These are phyloP conservation scores for Drosophila acutilabella DNA, from an alignment of 2,888 invertebrate species.

Conservation along the genomic window DNA sequence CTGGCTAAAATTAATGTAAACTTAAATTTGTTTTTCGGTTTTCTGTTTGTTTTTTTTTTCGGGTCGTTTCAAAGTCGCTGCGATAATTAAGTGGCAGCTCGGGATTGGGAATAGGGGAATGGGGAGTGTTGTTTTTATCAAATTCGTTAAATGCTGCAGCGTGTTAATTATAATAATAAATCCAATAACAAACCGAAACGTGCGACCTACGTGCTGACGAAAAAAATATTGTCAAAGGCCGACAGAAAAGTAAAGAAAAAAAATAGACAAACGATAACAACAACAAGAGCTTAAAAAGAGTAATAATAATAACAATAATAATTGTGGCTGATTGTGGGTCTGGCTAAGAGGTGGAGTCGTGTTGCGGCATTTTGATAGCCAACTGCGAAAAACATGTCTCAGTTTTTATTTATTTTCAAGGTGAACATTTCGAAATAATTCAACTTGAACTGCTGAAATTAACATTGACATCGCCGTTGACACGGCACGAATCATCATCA, in stretches of 20 bases:
- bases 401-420: slow-evolving; percentile 60
- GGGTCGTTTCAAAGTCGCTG: slow-evolving; percentile 47
- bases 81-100: slow-evolving; percentile 42
- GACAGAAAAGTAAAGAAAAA: slow-evolving; percentile 42
- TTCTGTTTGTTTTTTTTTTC: slow-evolving; percentile 10
- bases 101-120: neutral
- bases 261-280: slow-evolving; percentile 29
- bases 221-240: slow-evolving; percentile 73
- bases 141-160: slow-evolving; percentile 59
- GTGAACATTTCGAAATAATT: slow-evolving; percentile 78
- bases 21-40: slow-evolving; percentile 2
- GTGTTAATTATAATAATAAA: slow-evolving; percentile 72
- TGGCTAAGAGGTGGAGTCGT: slow-evolving; percentile 63
- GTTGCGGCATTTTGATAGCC: slow-evolving; percentile 58
- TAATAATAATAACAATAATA: slow-evolving; percentile 43
- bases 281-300: slow-evolving; percentile 32
- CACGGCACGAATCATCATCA: slow-evolving; percentile 50
- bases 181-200: slow-evolving; percentile 74
- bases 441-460: slow-evolving; percentile 81
- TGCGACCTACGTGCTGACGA: slow-evolving; percentile 74
- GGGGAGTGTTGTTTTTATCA: neutral
- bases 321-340: slow-evolving; percentile 45
- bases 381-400: slow-evolving; percentile 62
- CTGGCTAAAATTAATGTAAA: slow-evolving; percentile 13
- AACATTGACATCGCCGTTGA: slow-evolving; percentile 78